A percentile compares a stretch with the other conserved stretches of the same genome.
phyloP scores from a whole-genome alignment of 2,797 vertebrate species.

The Xerus rutilus region DNA sequence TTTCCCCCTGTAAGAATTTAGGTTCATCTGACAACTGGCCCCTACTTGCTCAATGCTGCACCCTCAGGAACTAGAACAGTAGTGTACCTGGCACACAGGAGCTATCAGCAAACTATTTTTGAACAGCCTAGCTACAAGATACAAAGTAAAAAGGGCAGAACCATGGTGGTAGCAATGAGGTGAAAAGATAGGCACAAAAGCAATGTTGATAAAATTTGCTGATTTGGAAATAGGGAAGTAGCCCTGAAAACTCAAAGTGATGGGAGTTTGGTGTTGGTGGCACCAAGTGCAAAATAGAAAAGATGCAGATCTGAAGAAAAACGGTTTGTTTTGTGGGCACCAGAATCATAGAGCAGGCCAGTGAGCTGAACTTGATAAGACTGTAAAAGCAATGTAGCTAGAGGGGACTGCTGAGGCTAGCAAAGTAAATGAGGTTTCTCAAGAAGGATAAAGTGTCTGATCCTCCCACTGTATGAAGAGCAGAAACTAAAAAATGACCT shows the following conservation, averaged over 20 bases:
- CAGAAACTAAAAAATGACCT: slow-evolving; percentile 7
- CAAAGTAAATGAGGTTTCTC: background rate
- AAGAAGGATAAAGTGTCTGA: background rate
- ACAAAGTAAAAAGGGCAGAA: background rate
- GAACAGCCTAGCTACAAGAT: background rate
- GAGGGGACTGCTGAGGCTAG: background rate
- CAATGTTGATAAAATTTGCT: background rate
- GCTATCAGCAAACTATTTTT: background rate
- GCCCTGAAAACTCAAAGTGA: background rate
- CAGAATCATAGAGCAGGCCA: background rate
- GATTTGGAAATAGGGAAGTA: background rate
- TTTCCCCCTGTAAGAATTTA: background rate
- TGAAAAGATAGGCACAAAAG: background rate
- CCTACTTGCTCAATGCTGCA: background rate
- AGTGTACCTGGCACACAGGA: background rate
- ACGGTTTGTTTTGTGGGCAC: background rate
- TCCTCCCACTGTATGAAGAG: background rate
- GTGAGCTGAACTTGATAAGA: background rate
- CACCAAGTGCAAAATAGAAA: background rate
- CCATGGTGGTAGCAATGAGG: background rate
- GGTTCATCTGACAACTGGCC: background rate
- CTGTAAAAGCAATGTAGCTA: background rate
- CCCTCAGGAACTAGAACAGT: background rate
- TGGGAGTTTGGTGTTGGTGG: background rate
- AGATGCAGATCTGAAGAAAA: background rate